Percentiles rank a stretch among this genome's conserved stretches.
Conservation (phyloP, 2,113 vertebrate genomes). For the Girardinichthys multiradiatus region DNA sequence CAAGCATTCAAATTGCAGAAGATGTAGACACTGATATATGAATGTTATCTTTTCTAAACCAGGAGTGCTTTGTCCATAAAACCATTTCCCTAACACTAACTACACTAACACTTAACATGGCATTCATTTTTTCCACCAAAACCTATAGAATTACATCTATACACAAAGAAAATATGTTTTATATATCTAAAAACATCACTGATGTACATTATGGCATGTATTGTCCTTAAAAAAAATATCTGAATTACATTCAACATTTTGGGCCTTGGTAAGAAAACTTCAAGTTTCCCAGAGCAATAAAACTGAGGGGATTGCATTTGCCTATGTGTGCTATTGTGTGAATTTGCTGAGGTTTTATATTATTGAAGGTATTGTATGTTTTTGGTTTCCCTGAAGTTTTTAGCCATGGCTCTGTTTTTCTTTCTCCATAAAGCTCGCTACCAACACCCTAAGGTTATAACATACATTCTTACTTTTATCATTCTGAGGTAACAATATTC, state of each 20-base stretch:
- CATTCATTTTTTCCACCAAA: constrained; percentile 77
- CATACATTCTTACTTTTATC: constrained; percentile 80
- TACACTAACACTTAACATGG: constrained; percentile 76
- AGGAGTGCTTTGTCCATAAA: constrained; percentile 70
- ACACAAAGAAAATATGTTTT: constrained; percentile 71
- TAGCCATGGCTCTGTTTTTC: constrained; percentile 55
- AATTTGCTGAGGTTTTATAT: constrained; percentile 6
- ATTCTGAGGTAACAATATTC: constrained; percentile 87
- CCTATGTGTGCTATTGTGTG: constrained; percentile 5
- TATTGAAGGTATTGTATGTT: constrained; percentile 61
- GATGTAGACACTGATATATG: constrained; percentile 42
- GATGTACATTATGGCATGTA: constrained; percentile 74
- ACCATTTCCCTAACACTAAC: constrained; percentile 58
- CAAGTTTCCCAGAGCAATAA: constrained; percentile 78
- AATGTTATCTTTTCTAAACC: constrained; percentile 10
- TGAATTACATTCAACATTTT: constrained; percentile 91
- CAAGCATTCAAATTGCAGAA: constrained; percentile 21
- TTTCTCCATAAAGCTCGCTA: constrained; percentile 63
- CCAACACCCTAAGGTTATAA: constrained; percentile 69
- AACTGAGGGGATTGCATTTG: constrained; percentile 34
- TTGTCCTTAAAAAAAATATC: constrained; percentile 73
- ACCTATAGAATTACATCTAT: constrained; percentile 75
- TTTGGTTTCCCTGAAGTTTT: constrained; percentile 66
- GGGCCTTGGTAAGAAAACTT: constrained; percentile 81
- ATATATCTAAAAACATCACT: constrained; percentile 74